Percentiles rank a stretch among this genome's conserved stretches.
phyloP scores from a whole-genome alignment of 2,797 vertebrate species.

The Corythornis leucogaster region DNA sequence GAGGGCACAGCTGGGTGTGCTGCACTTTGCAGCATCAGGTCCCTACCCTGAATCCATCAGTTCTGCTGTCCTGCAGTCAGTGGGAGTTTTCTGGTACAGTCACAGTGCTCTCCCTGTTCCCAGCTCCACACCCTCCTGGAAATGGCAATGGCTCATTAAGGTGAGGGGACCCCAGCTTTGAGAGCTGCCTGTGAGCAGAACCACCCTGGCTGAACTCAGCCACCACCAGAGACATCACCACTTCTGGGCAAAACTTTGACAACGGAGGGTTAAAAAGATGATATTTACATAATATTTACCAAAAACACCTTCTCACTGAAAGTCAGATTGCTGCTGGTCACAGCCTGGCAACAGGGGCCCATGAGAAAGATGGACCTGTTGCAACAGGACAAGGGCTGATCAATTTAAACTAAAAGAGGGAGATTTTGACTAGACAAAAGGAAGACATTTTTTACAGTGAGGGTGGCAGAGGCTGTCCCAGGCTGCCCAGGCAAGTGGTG shows the following conservation, averaged over 20 bases:
- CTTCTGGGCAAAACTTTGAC: slow-evolving; percentile 46
- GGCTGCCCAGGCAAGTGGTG: not conserved
- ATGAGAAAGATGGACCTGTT: not conserved
- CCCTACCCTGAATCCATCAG: not conserved
- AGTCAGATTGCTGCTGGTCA: not conserved
- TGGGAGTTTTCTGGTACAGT: not conserved
- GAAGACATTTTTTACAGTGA: not conserved
- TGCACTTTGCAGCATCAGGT: not conserved
- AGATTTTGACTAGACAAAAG: not conserved
- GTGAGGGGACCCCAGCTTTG: fast-evolving
- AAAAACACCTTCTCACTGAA: not conserved
- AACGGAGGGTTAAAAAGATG: slow-evolving; percentile 30
- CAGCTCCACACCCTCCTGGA: not conserved
- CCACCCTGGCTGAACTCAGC: slow-evolving; percentile 33
- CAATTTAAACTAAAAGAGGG: not conserved
- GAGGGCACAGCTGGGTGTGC: not conserved
- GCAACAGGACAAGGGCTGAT: not conserved
- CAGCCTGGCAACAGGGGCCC: not conserved
- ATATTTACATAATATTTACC: slow-evolving; percentile 46
- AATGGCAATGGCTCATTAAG: not conserved
- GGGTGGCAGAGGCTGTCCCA: not conserved
- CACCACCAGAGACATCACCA: not conserved
- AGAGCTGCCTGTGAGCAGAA: not conserved
- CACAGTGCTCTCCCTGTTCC: not conserved
- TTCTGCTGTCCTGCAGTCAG: not conserved